Percentiles rank a stretch among this genome's conserved stretches.
phyloP scores from a whole-genome alignment of 2,113 vertebrate genomes.

The Neogobius melanostomus region DNA sequence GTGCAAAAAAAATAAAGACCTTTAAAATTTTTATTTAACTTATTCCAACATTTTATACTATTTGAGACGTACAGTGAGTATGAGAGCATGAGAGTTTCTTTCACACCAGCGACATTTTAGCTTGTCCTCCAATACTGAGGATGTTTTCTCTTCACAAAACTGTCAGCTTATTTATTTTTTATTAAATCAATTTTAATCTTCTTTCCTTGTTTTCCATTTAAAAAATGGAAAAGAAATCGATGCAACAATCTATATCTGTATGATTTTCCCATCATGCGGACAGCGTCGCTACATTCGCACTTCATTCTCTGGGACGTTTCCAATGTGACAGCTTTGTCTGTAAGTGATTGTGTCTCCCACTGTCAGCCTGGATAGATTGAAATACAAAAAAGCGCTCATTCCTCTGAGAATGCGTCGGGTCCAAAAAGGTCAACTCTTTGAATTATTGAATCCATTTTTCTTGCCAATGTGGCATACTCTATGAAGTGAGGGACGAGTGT shows the following conservation, averaged over 20 bases:
- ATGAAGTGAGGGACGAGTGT: constrained; percentile 30
- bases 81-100: neutral
- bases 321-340: constrained; percentile 37
- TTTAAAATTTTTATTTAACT: too few relatives aligned
- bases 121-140: constrained; percentile 12
- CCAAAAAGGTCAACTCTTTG: constrained; percentile 54
- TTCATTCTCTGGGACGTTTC: constrained; percentile 38
- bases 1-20: too few relatives aligned
- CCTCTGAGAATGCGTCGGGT: constrained; percentile 40
- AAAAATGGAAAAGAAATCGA: constrained; percentile 47
- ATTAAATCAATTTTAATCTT: constrained; percentile 62
- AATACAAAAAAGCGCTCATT: constrained; percentile 33
- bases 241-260: constrained; percentile 55
- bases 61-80: too few relatives aligned
- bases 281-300: constrained; percentile 20
- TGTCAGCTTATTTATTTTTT: constrained; percentile 15
- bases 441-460: constrained; percentile 61
- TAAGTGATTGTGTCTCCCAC: constrained; percentile 51
- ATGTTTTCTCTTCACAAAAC: constrained; percentile 6
- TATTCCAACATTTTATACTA: too few relatives aligned
- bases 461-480: constrained; percentile 10
- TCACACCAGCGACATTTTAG: neutral
- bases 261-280: constrained; percentile 48
- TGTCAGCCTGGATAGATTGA: constrained; percentile 31
- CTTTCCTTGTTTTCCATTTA: constrained; percentile 46